Evolutionary conservation across 1,140 invertebrate genomes (phyloP), one percentile per base, ranked within the genome.

Genomic region (Drosophila sp.): DNA sequence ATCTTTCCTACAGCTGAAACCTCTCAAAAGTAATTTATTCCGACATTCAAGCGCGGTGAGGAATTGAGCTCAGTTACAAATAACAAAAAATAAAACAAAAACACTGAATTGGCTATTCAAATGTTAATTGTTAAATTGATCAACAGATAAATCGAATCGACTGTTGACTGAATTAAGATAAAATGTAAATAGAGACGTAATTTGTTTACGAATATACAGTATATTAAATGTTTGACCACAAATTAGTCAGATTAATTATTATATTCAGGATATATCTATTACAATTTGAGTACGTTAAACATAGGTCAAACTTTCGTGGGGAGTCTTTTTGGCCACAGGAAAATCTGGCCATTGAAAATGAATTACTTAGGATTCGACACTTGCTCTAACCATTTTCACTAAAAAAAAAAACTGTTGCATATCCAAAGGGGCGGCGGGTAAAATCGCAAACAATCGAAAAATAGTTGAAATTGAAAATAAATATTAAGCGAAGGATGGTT

Each of bases 391-490:
- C 30, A 30, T 3, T 2, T 30, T 30, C 17, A 17, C 17, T 17
- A 17, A 17, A 17, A 17, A 17, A 17, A 44, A 56, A 71, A 30
- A 62, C 60, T 47, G 27, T 30, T 32, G 60, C 60, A 47, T 62
- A 32, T 29, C n/a, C 40, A 44, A 25, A 62, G 33, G 30, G 32
- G 27, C 7, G 8, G 33, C 25, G 55, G 30, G 54, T 23, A 63
- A 55, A 75, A 74, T 40, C 62, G 32, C 40, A 50, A 35, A 4
- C 33, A 30, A 27, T n/a, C 41, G 40, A 30, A 38, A 76, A 76
- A 76, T 76, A 70, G 60, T 70, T 60, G 66, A 58, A 76, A 76
- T 76, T 76, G 73, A 76, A 76, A 76, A 76, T 76, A 76, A 76
- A 76, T 76, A 76, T 64, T 32, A 55, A 70, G 66, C 23, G 40